Conservation (phyloP, 2,797 vertebrate genomes). For the Gambelia wislizenii region DNA sequence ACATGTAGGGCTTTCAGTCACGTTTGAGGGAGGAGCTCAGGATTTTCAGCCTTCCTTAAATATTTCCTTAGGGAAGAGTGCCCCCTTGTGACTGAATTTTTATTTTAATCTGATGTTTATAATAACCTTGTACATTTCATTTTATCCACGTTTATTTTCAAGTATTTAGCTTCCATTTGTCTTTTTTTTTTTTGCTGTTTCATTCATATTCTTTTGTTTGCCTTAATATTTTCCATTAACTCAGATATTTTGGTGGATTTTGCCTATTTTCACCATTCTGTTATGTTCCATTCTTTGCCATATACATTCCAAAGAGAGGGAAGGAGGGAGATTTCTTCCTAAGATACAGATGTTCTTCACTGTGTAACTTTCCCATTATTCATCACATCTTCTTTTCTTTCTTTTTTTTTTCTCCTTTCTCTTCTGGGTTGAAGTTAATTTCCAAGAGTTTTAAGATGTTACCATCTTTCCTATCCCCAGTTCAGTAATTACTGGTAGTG, state of each 20-base stretch:
- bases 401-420: background rate
- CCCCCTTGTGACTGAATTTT: conserved; percentile 49
- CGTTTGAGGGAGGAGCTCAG: conserved; percentile 23
- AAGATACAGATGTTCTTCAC: background rate
- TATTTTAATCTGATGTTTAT: background rate
- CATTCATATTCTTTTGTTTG: background rate
- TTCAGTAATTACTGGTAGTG: background rate
- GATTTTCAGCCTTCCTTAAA: rapidly evolving
- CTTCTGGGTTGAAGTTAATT: background rate
- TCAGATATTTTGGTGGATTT: background rate
- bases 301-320: background rate
- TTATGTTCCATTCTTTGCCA: background rate
- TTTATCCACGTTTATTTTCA: background rate
- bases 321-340: background rate
- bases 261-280: background rate
- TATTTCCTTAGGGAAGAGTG: conserved; percentile 46
- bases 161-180: background rate
- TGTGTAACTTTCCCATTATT: background rate
- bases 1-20: background rate
- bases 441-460: background rate
- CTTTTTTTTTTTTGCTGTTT: background rate
- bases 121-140: background rate
- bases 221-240: background rate
- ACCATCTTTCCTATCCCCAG: background rate
- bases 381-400: background rate